Percentiles rank a stretch among this genome's conserved stretches.
Conservation (phyloP, 1,140 invertebrate species). For the Trichoplusia ni region DNA sequence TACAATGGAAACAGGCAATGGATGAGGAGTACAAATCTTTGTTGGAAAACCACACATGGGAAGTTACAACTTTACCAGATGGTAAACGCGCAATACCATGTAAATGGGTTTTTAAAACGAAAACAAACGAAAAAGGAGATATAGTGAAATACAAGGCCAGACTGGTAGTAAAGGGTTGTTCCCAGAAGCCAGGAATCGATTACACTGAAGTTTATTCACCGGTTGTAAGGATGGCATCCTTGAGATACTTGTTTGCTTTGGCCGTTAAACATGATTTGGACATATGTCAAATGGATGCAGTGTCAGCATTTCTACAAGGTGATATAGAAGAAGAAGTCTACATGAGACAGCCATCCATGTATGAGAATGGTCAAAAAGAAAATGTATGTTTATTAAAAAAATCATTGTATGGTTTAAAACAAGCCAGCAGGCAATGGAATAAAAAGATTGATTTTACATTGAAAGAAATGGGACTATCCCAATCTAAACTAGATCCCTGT, state of each 20-base stretch:
- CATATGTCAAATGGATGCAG: slow-evolving; percentile 44
- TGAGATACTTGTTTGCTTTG: slow-evolving; percentile 65
- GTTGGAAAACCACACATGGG: slow-evolving; percentile 39
- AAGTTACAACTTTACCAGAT: slow-evolving; percentile 5
- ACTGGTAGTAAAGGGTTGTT: slow-evolving; percentile 71
- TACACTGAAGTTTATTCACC: slow-evolving; percentile 61
- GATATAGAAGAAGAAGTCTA: slow-evolving; percentile 72
- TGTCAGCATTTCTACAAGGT: slow-evolving; percentile 73
- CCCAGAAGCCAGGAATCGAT: slow-evolving; percentile 63
- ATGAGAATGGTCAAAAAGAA: slow-evolving; percentile 42
- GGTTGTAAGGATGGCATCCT: slow-evolving; percentile 49
- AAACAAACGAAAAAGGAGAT: slow-evolving; percentile 35
- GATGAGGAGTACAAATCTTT: slow-evolving; percentile 37
- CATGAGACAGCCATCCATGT: slow-evolving; percentile 62
- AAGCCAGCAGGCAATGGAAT: slow-evolving; percentile 48
- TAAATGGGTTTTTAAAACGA: slow-evolving; percentile 45
- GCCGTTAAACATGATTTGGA: slow-evolving; percentile 56
- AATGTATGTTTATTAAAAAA: slow-evolving; percentile 61
- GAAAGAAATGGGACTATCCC: slow-evolving; percentile 37
- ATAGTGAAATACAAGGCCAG: slow-evolving; percentile 39
- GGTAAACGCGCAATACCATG: slow-evolving; percentile 33
- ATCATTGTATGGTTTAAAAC: slow-evolving; percentile 71
- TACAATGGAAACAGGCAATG: slow-evolving; percentile 30
- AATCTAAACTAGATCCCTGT: slow-evolving; percentile 37
- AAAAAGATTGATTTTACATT: slow-evolving; percentile 38